These are phyloP conservation scores for Mythimna loreyi DNA, from an alignment of 2,888 invertebrate genomes.

Conservation along the genomic window DNA sequence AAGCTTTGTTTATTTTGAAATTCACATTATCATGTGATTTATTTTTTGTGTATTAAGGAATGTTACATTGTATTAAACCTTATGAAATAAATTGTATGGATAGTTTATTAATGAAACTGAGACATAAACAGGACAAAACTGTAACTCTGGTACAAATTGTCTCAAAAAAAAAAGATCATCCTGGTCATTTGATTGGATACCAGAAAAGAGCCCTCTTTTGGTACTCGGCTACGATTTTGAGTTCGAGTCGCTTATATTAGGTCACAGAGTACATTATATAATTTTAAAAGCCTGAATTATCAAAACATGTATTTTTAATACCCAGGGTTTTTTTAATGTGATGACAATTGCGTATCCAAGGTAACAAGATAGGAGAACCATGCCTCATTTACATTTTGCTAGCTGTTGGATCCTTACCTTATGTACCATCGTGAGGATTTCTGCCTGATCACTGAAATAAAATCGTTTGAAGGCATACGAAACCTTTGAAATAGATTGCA, in stretches of 20 bases:
- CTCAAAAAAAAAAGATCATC: not conserved
- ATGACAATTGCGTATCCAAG: not conserved
- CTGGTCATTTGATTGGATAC: not conserved
- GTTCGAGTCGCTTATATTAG: not conserved
- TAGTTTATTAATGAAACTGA: slow-evolving; percentile 53
- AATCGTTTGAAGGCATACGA: no score
- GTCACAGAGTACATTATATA: no score
- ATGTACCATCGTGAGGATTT: no score
- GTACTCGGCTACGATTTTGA: not conserved
- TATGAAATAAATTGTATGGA: slow-evolving; percentile 46
- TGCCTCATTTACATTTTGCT: not conserved
- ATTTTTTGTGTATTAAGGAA: slow-evolving; percentile 47
- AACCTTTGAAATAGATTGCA: no score
- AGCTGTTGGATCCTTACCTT: not conserved
- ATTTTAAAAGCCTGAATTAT: no score
- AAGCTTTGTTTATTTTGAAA: slow-evolving; percentile 28
- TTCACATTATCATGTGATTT: slow-evolving; percentile 30
- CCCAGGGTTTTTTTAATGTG: no score
- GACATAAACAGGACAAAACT: not conserved
- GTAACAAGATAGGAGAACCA: not conserved
- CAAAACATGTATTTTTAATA: no score
- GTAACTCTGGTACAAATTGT: not conserved
- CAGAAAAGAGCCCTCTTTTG: not conserved
- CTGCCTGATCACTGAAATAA: no score
- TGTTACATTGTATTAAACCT: slow-evolving; percentile 50